Conservation (phyloP, 2,797 vertebrate species). For the Emydoidea blandingii region DNA sequence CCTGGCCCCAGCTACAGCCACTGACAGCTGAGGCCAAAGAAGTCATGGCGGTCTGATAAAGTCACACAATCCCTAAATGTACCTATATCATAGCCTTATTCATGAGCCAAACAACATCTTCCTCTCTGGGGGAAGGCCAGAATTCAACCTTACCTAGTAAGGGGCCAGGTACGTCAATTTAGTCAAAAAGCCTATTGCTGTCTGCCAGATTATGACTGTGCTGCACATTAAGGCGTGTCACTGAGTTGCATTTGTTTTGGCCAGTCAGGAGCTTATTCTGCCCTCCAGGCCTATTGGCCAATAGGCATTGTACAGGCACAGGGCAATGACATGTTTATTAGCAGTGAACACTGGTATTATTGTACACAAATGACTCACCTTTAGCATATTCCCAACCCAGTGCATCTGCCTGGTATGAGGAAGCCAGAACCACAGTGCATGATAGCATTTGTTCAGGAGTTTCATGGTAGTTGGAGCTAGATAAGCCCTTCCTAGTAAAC, state of each 20-base stretch:
- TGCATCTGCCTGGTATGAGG: not conserved
- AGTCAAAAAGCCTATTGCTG: no score
- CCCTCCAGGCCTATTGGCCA: not conserved
- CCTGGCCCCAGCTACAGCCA: no score
- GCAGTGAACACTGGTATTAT: not conserved
- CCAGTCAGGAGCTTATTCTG: not conserved
- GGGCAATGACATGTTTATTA: not conserved
- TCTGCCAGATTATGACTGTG: no score
- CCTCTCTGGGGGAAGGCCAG: no score
- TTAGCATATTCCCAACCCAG: not conserved
- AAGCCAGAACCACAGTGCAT: not conserved
- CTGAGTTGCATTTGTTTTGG: not conserved
- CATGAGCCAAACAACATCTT: no score
- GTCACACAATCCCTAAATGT: no score
- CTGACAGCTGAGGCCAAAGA: no score
- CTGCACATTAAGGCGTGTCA: not conserved
- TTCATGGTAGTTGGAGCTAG: not conserved
- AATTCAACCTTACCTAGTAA: no score
- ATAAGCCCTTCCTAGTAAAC: not conserved
- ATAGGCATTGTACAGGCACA: not conserved
- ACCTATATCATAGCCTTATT: no score
- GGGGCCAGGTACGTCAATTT: no score
- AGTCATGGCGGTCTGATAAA: no score
- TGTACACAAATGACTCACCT: not conserved
- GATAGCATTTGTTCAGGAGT: not conserved